These are phyloP conservation scores for Actenoides lindsayi DNA, from an alignment of 2,113 vertebrate genomes.

Conservation along the genomic window DNA sequence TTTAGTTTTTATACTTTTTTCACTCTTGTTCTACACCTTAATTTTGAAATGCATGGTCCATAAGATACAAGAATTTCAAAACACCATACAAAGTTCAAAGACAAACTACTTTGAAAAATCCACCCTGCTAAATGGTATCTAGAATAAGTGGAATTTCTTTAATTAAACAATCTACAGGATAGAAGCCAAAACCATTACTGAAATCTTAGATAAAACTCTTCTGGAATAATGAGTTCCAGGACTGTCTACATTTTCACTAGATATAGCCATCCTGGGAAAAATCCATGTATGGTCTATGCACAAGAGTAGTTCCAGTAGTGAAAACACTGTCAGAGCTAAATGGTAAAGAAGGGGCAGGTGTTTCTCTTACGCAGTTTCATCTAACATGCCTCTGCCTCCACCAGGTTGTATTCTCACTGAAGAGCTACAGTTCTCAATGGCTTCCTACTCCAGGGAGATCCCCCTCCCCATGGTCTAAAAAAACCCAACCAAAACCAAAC, in stretches of 20 bases:
- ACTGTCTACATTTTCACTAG: not conserved
- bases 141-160: not conserved
- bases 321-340: not conserved
- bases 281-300: not conserved
- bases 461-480: not conserved
- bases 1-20: not conserved
- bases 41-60: not conserved
- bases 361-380: not conserved
- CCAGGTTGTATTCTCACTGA: not conserved
- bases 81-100: not conserved
- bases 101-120: not conserved
- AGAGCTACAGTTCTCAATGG: not conserved
- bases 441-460: not conserved
- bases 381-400: not conserved
- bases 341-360: not conserved
- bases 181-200: not conserved
- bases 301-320: not conserved
- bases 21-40: not conserved
- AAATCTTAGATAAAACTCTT: not conserved
- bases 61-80: not conserved
- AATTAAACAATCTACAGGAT: not conserved
- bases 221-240: not conserved
- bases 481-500: too few relatives aligned
- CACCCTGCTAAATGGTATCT: not conserved
- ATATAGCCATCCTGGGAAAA: not conserved